Percentiles rank a stretch among this genome's conserved stretches.
Conservation (phyloP, 2,888 invertebrate species). For the Fabriciana adippe region DNA sequence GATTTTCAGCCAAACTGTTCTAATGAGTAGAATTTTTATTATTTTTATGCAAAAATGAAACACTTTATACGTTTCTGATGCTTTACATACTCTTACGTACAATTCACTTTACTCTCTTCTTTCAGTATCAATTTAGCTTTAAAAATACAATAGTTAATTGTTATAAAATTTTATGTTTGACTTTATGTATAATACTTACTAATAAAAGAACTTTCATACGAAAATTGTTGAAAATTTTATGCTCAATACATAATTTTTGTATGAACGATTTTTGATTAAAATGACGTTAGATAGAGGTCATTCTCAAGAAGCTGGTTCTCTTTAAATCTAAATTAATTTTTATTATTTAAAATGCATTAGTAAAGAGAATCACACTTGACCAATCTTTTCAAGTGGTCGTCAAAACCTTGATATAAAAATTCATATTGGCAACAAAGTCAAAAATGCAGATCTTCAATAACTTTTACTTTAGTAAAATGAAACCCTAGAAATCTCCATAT, state of each 20-base stretch:
- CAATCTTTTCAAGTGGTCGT: not conserved
- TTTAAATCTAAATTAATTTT: too few species aligned
- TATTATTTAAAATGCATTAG: too few species aligned
- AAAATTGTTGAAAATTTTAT: too few species aligned
- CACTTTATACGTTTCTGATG: not conserved
- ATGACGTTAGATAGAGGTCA: too few species aligned
- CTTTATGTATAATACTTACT: too few species aligned
- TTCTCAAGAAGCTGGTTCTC: too few species aligned
- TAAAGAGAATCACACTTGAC: too few species aligned
- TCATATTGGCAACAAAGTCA: not conserved
- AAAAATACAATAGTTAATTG: too few species aligned
- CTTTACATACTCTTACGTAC: not conserved
- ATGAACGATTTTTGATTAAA: too few species aligned
- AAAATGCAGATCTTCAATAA: conserved; percentile 1
- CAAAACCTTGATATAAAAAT: not conserved
- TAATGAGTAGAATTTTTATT: not conserved
- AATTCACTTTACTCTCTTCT: not conserved
- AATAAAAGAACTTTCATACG: too few species aligned
- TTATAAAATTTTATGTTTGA: too few species aligned
- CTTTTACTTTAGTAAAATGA: not conserved
- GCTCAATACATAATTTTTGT: too few species aligned
- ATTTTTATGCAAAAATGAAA: not conserved
- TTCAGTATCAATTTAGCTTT: not conserved
- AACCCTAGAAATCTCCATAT: conserved; percentile 2
- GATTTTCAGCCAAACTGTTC: not conserved